These are phyloP conservation scores for Brachionus plicatilis DNA, from an alignment of 1,140 invertebrate species.

Conservation along the genomic window DNA sequence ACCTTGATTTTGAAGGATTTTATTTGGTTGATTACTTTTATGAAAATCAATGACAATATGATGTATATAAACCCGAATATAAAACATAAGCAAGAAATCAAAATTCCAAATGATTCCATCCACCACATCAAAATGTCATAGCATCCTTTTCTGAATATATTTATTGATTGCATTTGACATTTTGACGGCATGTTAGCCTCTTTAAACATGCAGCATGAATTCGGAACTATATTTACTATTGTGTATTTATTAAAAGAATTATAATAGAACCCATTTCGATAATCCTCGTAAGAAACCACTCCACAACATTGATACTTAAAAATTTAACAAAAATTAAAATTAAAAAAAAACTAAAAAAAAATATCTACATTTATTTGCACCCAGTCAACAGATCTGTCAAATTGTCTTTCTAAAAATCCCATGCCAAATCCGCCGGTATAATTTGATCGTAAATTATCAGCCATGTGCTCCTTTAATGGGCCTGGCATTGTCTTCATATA, in stretches of 20 bases:
- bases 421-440: conserved; percentile 31
- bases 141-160: conserved; percentile 34
- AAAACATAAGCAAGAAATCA: neutral
- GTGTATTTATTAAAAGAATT: conserved; percentile 39
- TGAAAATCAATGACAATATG: neutral
- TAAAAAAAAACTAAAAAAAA: neutral
- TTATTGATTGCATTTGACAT: conserved; percentile 40
- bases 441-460: conserved; percentile 37
- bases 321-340: neutral
- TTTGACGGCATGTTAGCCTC: neutral
- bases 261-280: conserved; percentile 34
- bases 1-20: neutral
- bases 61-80: conserved; percentile 10
- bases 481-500: conserved; percentile 33
- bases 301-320: conserved; percentile 38
- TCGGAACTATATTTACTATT: conserved; percentile 32
- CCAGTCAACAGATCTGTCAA: conserved; percentile 37
- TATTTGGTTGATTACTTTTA: neutral
- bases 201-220: conserved; percentile 27
- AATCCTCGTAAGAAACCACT: conserved; percentile 32
- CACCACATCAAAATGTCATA: conserved; percentile 39
- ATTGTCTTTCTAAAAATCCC: conserved; percentile 36
- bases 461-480: conserved; percentile 32
- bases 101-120: conserved; percentile 32
- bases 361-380: conserved; percentile 35